Base-by-base conservation (phyloP, 2,797 vertebrate species). In the Pogoniulus pusillus region DNA sequence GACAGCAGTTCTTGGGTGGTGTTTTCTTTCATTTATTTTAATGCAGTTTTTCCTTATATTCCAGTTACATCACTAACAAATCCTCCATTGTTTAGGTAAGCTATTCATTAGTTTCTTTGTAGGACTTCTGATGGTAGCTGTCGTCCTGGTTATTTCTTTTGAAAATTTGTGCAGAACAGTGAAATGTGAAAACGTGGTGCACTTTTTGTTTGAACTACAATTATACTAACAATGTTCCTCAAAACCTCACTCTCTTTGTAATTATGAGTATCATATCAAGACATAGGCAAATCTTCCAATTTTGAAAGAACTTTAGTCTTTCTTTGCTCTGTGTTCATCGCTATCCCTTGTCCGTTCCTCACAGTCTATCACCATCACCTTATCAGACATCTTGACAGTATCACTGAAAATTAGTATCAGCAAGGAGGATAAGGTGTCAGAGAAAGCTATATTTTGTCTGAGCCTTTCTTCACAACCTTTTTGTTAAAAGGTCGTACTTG, bases 401-500 rank as follows among this genome's bases (percentile, higher is more conserved):
- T 69, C 95, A 94, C 72, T 91, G 79, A 89, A 93, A 90, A 85
- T 3, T 5, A 73, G 55, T 45, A 64, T 64, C 58, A 59, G 26
- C 45, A 70, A 79, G 62, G 54, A 73, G 32, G 29, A 51, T 73
- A 68, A 64, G 49, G 29, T 66, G 47, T 63, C 74, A 88, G 23
- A 10, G 35, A 71, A 91, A 60, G 37, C 29, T 51, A 9, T 37
- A 49, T 78, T 93, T 91, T 73, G 41, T 73, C 70, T 41, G 14
- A 84, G 43, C 37, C 39, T 81, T 93, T 91, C 70, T 85, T 77
- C 63, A 62, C 29, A 87, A 60, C 35, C 32, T 87, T 90, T 91
- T 76, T 0, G 1, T 85, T 93, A 69, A 92, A 96, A 94, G 94
- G 89, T 96, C 94, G 87, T 23, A 13, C 19, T 90, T 93, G 65